These are phyloP conservation scores for Margarornis squamiger DNA, from an alignment of 2,797 vertebrate genomes.

Conservation along the genomic window DNA sequence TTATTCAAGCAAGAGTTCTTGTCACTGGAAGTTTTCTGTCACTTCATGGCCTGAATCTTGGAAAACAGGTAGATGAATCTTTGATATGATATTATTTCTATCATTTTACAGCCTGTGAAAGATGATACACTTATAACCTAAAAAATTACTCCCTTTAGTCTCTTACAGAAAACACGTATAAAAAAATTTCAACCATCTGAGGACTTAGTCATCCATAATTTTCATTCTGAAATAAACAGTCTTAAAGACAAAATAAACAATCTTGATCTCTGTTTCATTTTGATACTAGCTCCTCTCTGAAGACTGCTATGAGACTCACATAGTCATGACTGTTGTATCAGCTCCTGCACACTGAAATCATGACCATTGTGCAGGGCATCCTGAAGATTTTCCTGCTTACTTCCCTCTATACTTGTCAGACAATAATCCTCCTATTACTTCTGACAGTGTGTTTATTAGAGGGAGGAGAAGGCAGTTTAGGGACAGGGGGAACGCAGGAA, in stretches of 20 bases:
- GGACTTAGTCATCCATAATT: neutral
- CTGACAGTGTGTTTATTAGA: neutral
- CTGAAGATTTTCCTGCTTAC: neutral
- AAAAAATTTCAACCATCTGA: neutral
- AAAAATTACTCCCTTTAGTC: neutral
- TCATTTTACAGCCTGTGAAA: neutral
- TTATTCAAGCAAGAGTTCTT: neutral
- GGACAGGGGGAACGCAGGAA: neutral
- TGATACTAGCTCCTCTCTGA: neutral
- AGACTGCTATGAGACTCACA: neutral
- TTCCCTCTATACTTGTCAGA: neutral
- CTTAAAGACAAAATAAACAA: neutral
- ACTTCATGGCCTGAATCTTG: neutral
- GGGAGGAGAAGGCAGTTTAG: rapidly evolving
- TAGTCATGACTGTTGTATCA: neutral
- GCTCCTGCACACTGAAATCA: neutral
- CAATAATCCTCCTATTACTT: neutral
- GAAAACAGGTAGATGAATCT: neutral
- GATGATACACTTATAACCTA: neutral
- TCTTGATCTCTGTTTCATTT: neutral
- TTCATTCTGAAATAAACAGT: neutral
- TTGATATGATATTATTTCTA: neutral
- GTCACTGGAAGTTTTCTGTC: neutral
- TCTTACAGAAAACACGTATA: neutral
- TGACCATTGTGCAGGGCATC: neutral